Conservation (phyloP, 1,140 invertebrate species). For the Diploscapter pachys region DNA sequence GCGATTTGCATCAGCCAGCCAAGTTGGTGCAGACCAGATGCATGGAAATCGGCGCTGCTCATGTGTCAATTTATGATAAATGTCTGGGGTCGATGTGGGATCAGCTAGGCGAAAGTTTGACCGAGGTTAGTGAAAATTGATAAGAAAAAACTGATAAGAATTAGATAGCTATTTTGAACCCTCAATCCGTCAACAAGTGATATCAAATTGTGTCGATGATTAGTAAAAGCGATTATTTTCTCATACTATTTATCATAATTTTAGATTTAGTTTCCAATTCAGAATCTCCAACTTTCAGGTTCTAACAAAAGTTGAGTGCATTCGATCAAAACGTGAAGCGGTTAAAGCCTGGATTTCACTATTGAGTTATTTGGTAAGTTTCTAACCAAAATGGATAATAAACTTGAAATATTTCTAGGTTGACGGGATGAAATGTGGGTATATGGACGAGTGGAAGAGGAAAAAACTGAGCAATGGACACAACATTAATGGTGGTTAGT, state of each 20-base stretch:
- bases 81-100: slow-evolving; percentile 34
- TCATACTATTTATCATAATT: background rate
- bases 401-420: slow-evolving; percentile 28
- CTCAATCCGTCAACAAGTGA: background rate
- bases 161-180: background rate
- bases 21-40: slow-evolving; percentile 31
- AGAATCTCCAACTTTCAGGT: slow-evolving; percentile 6
- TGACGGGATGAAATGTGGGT: slow-evolving; percentile 38
- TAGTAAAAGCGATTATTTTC: background rate
- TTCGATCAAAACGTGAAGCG: slow-evolving; percentile 32
- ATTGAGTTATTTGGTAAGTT: slow-evolving; percentile 27
- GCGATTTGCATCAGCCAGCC: slow-evolving; percentile 29
- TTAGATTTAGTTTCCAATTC: background rate
- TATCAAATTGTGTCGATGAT: background rate
- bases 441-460: slow-evolving; percentile 35
- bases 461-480: background rate
- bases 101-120: slow-evolving; percentile 28
- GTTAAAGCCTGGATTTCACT: slow-evolving; percentile 40
- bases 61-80: slow-evolving; percentile 30
- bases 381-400: background rate
- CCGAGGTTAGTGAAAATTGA: slow-evolving; percentile 22
- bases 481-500: too few relatives aligned
- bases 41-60: slow-evolving; percentile 36
- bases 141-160: background rate
- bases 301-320: slow-evolving; percentile 34